These are phyloP conservation scores for Drosophila ezoana DNA, from an alignment of 2,888 invertebrate genomes.

Conservation along the genomic window DNA sequence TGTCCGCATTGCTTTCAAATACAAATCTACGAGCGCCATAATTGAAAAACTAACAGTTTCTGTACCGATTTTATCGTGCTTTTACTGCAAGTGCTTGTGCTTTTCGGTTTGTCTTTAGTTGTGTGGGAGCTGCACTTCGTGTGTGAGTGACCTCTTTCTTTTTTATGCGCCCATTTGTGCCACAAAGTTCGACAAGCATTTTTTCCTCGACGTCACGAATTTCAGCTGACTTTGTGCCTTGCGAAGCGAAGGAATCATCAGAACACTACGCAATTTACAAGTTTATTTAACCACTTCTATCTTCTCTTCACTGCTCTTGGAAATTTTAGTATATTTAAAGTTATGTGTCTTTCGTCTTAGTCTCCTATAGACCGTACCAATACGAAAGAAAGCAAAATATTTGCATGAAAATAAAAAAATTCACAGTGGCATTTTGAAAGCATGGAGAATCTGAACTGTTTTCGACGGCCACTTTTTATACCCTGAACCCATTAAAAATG, in stretches of 20 bases:
- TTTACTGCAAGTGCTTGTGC: slow-evolving; percentile 61
- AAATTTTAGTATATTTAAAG: no score
- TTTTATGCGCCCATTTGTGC: slow-evolving; percentile 14
- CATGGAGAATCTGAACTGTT: slow-evolving; percentile 13
- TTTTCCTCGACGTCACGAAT: slow-evolving; percentile 54
- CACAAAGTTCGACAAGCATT: slow-evolving; percentile 66
- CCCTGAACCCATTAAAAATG: no score
- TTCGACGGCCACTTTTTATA: slow-evolving; percentile 7
- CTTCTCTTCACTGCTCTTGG: neutral
- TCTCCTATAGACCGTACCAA: neutral
- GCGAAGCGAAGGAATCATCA: slow-evolving; percentile 10
- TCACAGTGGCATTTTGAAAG: slow-evolving; percentile 47
- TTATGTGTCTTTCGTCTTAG: no score
- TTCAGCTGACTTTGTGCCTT: slow-evolving; percentile 59
- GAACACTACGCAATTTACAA: slow-evolving; percentile 10
- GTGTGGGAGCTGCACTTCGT: neutral
- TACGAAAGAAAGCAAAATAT: slow-evolving; percentile 42
- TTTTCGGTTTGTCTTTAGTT: slow-evolving; percentile 26
- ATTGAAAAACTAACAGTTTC: slow-evolving; percentile 79
- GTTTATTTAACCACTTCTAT: neutral
- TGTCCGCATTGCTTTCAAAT: slow-evolving; percentile 64
- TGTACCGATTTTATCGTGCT: slow-evolving; percentile 77
- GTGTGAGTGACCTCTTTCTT: slow-evolving; percentile 24
- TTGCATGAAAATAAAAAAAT: slow-evolving; percentile 71
- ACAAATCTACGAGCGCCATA: slow-evolving; percentile 75